Evolutionary conservation across 2,113 vertebrate species (phyloP).

Genomic region (Gallinago undulata): DNA sequence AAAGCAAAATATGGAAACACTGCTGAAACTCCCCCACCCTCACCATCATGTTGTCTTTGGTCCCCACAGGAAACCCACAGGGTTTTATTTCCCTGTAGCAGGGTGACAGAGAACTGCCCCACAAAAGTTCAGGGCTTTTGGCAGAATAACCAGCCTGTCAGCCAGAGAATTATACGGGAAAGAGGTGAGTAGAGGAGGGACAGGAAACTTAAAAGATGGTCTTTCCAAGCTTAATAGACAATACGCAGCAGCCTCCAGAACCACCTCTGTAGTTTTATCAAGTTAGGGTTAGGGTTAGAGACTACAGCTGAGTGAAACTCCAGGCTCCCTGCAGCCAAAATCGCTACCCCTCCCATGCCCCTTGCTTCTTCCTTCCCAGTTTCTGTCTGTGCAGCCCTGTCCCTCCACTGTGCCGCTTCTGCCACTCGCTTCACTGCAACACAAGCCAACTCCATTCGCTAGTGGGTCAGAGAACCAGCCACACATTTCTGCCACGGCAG

Average conservation of each 20-base stretch:
- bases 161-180: neutral
- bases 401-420: neutral
- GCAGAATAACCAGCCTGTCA: neutral
- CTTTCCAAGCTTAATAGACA: neutral
- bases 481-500: neutral
- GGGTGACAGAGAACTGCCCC: neutral
- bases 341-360: neutral
- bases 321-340: neutral
- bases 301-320: neutral
- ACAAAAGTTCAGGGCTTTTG: neutral
- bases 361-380: neutral
- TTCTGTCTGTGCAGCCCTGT: neutral
- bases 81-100: neutral
- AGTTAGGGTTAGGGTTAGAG: neutral
- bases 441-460: neutral
- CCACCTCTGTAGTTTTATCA: accelerated
- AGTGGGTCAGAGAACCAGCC: neutral
- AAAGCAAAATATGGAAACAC: neutral
- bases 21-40: neutral
- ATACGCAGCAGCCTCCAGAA: neutral
- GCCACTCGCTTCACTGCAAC: neutral
- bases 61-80: neutral
- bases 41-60: neutral
- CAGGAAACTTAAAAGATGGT: neutral
- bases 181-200: neutral